These are phyloP conservation scores for Montipora efflorescens DNA, from an alignment of 64 coral and sea anemone genomes.

Conservation along the genomic window DNA sequence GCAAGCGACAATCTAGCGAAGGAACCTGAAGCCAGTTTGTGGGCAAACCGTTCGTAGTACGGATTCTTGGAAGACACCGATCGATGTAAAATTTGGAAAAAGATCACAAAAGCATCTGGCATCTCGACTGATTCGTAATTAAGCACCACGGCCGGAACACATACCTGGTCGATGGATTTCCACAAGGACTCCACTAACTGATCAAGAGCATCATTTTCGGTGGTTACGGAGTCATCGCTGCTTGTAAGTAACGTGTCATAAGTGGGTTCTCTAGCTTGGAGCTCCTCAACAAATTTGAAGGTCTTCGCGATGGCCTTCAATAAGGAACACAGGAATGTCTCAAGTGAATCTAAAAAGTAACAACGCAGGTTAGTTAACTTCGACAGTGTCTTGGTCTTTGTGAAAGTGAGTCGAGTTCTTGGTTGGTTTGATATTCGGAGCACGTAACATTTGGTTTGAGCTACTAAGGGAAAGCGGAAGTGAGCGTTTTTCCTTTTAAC, in stretches of 20 bases:
- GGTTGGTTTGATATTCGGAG: too few relatives aligned
- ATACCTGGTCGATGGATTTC: conserved; percentile 72
- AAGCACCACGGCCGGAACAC: conserved; percentile 84
- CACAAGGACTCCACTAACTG: conserved; percentile 25
- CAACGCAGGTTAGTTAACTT: neutral
- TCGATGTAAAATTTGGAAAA: conserved; percentile 75
- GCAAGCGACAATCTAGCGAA: conserved; percentile 70
- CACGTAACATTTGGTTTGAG: too few relatives aligned
- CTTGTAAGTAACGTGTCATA: conserved; percentile 39
- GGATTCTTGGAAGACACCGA: conserved; percentile 51
- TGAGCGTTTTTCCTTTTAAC: too few relatives aligned
- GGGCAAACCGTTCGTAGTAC: conserved; percentile 47
- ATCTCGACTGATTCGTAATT: conserved; percentile 81
- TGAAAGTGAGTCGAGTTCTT: too few relatives aligned
- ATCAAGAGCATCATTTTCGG: neutral
- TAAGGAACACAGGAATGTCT: conserved; percentile 63
- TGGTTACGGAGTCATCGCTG: neutral
- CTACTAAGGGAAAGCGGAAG: too few relatives aligned
- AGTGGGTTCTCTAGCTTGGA: conserved; percentile 26
- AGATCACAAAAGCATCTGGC: conserved; percentile 57
- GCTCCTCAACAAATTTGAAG: conserved; percentile 28
- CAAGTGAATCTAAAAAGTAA: conserved; percentile 37
- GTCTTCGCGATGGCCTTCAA: conserved; percentile 63
- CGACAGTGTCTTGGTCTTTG: too few relatives aligned
- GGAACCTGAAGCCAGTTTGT: conserved; percentile 48